Conservation (phyloP, 1,140 invertebrate species). For the Glomeris maerens region DNA sequence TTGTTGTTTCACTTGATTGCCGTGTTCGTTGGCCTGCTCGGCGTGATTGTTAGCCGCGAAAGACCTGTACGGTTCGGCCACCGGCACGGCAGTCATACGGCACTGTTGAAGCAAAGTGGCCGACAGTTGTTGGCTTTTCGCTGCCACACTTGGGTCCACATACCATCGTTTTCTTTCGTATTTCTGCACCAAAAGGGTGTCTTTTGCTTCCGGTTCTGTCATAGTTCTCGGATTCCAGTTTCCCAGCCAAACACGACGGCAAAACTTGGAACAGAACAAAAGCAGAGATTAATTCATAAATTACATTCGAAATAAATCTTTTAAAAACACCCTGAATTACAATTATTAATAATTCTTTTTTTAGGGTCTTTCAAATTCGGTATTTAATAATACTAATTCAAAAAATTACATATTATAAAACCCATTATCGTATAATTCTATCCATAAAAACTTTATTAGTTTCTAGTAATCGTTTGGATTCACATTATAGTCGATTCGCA, state of each 20-base stretch:
- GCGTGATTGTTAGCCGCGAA: neutral
- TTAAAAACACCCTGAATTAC: neutral
- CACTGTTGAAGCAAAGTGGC: no score
- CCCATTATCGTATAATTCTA: no score
- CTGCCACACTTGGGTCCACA: conserved; percentile 43
- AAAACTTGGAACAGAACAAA: conserved; percentile 43
- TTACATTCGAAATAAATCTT: no score
- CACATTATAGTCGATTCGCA: no score
- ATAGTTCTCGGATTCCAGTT: conserved; percentile 44
- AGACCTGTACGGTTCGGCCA: neutral
- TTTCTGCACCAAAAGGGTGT: conserved; percentile 84
- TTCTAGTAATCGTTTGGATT: no score
- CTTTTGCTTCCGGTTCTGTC: conserved; percentile 44
- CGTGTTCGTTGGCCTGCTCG: neutral
- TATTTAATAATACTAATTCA: no score
- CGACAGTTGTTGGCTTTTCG: conserved; percentile 24
- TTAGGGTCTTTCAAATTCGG: no score
- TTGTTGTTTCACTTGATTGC: neutral
- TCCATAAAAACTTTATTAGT: no score
- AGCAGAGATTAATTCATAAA: conserved; percentile 14
- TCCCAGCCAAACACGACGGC: conserved; percentile 76
- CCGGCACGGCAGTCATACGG: neutral
- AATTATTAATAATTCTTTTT: no score
- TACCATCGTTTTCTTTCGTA: conserved; percentile 80
- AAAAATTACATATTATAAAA: no score